phyloP scores from a whole-genome alignment of 2,888 invertebrate genomes.

The Abrostola tripartita region DNA sequence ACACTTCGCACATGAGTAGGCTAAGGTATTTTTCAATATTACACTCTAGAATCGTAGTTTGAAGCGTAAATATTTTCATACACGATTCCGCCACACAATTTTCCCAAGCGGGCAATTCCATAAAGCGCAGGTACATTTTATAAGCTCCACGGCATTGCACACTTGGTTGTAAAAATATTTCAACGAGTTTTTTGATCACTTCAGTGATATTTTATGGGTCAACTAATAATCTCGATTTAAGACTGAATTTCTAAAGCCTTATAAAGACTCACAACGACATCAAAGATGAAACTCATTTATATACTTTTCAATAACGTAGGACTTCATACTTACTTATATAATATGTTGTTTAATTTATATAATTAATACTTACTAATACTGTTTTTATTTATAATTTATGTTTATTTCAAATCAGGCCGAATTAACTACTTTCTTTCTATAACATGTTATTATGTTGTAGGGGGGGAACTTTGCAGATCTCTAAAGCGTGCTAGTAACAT shows the following conservation, averaged over 20 bases:
- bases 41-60: constrained; percentile 62
- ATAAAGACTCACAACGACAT: background rate
- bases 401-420: too few species aligned
- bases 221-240: constrained; percentile 28
- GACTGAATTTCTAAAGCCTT: background rate
- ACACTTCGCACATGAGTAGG: constrained; percentile 57
- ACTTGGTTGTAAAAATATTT: constrained; percentile 59
- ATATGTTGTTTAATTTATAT: too few species aligned
- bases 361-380: too few species aligned
- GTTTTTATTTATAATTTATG: too few species aligned
- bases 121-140: constrained; percentile 70
- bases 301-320: too few species aligned
- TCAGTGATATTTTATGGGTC: constrained; percentile 44
- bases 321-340: too few species aligned
- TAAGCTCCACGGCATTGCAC: constrained; percentile 60
- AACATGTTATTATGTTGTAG: too few species aligned
- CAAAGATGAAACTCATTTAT: background rate
- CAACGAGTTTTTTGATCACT: constrained; percentile 54
- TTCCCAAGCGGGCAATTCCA: constrained; percentile 67
- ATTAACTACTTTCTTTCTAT: too few species aligned
- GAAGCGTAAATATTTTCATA: constrained; percentile 71
- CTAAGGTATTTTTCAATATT: constrained; percentile 63
- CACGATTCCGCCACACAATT: constrained; percentile 65
- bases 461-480: too few species aligned
- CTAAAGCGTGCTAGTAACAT: too few species aligned